Percentiles rank a stretch among this genome's conserved stretches.
Evolutionary conservation across 1,140 invertebrate species (phyloP).

Genomic region (Leptopilina clavipes): DNA sequence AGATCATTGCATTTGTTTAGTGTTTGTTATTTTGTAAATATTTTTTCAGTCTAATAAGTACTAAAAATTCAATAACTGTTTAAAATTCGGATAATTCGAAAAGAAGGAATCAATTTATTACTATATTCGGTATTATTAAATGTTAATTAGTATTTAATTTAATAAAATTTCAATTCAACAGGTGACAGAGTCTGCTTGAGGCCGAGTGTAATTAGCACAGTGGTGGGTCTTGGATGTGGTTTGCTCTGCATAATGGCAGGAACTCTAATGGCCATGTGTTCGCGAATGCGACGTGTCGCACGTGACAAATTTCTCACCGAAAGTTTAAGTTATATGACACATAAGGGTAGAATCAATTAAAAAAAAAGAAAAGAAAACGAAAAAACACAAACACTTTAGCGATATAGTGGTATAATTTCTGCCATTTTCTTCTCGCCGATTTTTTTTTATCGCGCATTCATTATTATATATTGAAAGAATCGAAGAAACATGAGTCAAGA

Average conservation of each 20-base stretch:
- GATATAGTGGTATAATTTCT: slow-evolving; percentile 24
- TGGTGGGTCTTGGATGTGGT: slow-evolving; percentile 82
- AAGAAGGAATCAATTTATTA: too few relatives aligned
- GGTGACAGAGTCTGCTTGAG: slow-evolving; percentile 82
- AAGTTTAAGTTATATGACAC: slow-evolving; percentile 82
- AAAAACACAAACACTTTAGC: not conserved
- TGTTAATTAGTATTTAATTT: slow-evolving; percentile 24
- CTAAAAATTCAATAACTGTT: too few relatives aligned
- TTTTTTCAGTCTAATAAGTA: too few relatives aligned
- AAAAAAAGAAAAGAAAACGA: too few relatives aligned
- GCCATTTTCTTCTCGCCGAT: slow-evolving; percentile 26
- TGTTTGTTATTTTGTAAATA: too few relatives aligned
- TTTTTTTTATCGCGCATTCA: not conserved
- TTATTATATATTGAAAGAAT: not conserved
- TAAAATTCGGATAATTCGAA: too few relatives aligned
- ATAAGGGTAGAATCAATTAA: slow-evolving; percentile 83
- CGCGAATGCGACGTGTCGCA: slow-evolving; percentile 79
- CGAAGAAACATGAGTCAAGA: not conserved
- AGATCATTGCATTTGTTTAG: too few relatives aligned
- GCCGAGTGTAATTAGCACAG: slow-evolving; percentile 83
- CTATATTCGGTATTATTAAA: not conserved
- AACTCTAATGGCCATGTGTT: slow-evolving; percentile 82
- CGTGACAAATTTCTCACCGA: slow-evolving; percentile 74
- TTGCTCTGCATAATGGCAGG: slow-evolving; percentile 81
- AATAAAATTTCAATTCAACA: slow-evolving; percentile 28